These are phyloP conservation scores for Gryon sp. DNA, from an alignment of 1,140 invertebrate species.

Conservation along the genomic window DNA sequence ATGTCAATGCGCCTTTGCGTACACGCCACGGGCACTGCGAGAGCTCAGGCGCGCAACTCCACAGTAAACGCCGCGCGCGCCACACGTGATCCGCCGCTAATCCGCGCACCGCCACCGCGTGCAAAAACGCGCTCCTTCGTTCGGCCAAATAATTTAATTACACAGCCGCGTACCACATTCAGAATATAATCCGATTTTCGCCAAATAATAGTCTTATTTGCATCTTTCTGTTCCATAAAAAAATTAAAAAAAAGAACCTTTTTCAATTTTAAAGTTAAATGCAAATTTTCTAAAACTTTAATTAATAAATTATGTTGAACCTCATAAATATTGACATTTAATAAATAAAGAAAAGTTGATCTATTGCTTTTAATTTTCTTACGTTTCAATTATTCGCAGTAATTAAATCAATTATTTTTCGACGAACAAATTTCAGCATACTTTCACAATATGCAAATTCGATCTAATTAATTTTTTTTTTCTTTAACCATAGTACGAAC, in stretches of 20 bases:
- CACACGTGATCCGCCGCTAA: constrained; percentile 40
- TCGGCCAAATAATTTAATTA: constrained; percentile 42
- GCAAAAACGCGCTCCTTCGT: constrained; percentile 17
- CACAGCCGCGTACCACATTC: constrained; percentile 28
- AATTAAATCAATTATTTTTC: constrained; percentile 35
- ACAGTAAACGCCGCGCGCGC: constrained; percentile 15
- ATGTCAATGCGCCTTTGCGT: constrained; percentile 61
- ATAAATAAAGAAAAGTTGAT: too few relatives aligned
- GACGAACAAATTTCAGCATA: constrained; percentile 9
- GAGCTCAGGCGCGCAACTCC: constrained; percentile 30
- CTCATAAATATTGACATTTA: too few relatives aligned
- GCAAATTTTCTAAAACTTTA: too few relatives aligned
- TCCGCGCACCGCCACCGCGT: constrained; percentile 26
- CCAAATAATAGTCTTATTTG: constrained; percentile 21
- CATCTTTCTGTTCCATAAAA: too few relatives aligned
- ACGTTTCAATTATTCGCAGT: constrained; percentile 27
- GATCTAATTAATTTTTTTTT: constrained; percentile 36
- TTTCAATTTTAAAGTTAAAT: too few relatives aligned
- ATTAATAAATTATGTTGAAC: too few relatives aligned
- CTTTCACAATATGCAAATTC: constrained; percentile 49
- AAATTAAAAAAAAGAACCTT: too few relatives aligned
- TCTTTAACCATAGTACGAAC: constrained; percentile 14
- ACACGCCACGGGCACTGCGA: constrained; percentile 7
- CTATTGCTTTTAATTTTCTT: too few relatives aligned
- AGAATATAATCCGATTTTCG: constrained; percentile 42